These are phyloP conservation scores for Pterocles gutturalis DNA, from an alignment of 2,113 vertebrate species.

Conservation along the genomic window DNA sequence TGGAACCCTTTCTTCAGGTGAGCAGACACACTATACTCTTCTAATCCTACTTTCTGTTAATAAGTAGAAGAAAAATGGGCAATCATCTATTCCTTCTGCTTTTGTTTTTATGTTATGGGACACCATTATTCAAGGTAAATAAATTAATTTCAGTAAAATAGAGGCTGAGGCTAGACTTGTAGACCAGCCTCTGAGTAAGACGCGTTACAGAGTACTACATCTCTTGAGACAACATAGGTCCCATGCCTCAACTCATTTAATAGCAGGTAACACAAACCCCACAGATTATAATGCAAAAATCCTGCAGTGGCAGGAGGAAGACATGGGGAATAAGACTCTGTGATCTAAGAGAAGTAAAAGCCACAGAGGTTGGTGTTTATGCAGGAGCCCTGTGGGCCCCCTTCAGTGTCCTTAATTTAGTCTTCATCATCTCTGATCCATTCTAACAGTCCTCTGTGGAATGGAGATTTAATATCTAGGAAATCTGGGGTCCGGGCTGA, in stretches of 20 bases:
- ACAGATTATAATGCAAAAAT: background rate
- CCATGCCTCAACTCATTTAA: background rate
- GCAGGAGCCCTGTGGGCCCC: background rate
- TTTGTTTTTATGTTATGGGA: background rate
- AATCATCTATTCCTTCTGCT: background rate
- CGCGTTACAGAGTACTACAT: background rate
- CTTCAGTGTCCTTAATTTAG: background rate
- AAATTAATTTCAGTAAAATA: background rate
- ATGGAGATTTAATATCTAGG: background rate
- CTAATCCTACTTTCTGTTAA: background rate
- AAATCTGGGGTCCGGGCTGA: background rate
- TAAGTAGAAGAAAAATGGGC: background rate
- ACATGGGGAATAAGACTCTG: background rate
- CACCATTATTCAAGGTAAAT: background rate
- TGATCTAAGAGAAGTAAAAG: background rate
- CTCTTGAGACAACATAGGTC: background rate
- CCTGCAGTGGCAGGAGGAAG: background rate
- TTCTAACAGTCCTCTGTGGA: background rate
- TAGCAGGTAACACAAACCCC: background rate
- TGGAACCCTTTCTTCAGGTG: constrained; percentile 7
- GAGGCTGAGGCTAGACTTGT: background rate
- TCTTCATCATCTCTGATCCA: background rate
- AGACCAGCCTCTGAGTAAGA: background rate
- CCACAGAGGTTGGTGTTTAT: background rate
- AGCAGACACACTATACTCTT: background rate